Conservation (phyloP, 2,113 vertebrate species). For the Burhinus bistriatus region DNA sequence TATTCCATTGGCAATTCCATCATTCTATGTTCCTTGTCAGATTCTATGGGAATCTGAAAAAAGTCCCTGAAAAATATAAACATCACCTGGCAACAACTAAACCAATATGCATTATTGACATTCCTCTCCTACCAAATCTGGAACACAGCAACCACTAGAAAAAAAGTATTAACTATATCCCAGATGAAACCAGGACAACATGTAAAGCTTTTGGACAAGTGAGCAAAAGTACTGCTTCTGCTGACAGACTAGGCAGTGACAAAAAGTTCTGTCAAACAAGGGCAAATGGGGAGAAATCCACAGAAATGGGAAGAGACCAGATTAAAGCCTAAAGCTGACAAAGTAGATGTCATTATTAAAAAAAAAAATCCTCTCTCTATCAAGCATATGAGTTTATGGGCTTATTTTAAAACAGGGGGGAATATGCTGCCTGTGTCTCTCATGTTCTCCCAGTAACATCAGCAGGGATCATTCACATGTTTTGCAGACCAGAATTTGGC, state of each 20-base stretch:
- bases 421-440: background rate
- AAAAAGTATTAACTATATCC: background rate
- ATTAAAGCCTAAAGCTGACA: background rate
- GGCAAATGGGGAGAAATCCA: background rate
- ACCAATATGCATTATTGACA: background rate
- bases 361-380: background rate
- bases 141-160: background rate
- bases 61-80: background rate
- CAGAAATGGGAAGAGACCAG: background rate
- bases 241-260: background rate
- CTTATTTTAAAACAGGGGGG: background rate
- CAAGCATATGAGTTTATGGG: background rate
- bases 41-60: background rate
- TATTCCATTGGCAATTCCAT: background rate
- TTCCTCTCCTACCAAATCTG: background rate
- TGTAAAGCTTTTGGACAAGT: background rate
- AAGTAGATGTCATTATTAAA: background rate
- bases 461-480: background rate
- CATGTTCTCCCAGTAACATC: background rate
- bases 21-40: background rate
- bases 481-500: background rate
- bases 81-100: background rate
- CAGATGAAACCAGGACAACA: background rate
- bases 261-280: background rate
- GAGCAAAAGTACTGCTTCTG: background rate